Evolutionary conservation across 2,888 invertebrate genomes (phyloP), one percentile per base, ranked within the genome.

Genomic region (Chaitophorus viminalis): DNA sequence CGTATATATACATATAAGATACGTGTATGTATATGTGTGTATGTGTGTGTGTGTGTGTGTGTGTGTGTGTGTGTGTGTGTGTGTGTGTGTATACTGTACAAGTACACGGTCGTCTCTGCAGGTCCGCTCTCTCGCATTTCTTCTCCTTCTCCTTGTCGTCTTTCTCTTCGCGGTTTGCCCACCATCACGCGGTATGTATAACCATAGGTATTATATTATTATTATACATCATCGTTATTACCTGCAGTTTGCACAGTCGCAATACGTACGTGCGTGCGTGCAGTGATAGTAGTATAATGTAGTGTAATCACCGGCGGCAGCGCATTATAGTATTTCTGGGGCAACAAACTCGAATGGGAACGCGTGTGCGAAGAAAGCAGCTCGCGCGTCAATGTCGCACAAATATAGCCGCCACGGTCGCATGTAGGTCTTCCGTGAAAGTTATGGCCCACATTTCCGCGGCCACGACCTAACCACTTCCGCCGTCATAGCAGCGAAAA

Each of bases 361-460:
- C 86, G 79, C 18, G 74, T 17, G 36, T n/a, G n/a, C 86, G 79
- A 79, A 87, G 86, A 87, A 87, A 87, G 86, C 86, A 39, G 72
- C 39, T 14, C 29, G 29, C 31, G 25, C 46, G 60, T 36, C 65
- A 65, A 68, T 81, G 60, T 65, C 60, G 65, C 68, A n/a, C n/a
- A 52, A 74, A 74, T 21, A 21, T 29, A 25, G 29, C 8, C 29
- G 46, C 39, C 39, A 54, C 46, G 70, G 77, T n/a, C 85, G 85
- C 72, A 77, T 86, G 72, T 72, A 86, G 86, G 86, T 79, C 86
- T 86, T 78, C 86, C 86, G 86, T 86, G 86, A 86, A 86, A 86
- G 86, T 86, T 60, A 72, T 79, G 86, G 36, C 79, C 72, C 70
- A 86, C 78, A 86, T 86, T 78, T 85, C 86, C 78, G 86, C 85